phyloP scores from a whole-genome alignment of 2,888 invertebrate genomes.

The Leptinotarsa haldemani region DNA sequence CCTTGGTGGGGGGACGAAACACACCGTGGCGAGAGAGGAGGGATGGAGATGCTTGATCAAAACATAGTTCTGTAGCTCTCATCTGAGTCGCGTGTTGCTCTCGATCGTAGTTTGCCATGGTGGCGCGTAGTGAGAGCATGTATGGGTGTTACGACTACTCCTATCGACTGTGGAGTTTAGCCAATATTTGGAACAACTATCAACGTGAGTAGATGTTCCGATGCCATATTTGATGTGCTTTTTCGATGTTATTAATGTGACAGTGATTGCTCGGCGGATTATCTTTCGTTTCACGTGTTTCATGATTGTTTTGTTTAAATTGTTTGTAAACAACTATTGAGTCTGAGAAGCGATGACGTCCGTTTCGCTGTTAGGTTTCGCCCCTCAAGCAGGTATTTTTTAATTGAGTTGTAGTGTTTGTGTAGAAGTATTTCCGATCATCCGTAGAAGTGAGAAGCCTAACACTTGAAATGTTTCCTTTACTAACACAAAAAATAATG shows the following conservation, averaged over 20 bases:
- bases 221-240: slow-evolving; percentile 39
- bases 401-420: slow-evolving; percentile 22
- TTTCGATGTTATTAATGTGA: slow-evolving; percentile 39
- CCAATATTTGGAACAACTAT: slow-evolving; percentile 81
- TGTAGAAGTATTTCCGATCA: background rate
- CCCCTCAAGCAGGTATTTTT: slow-evolving; percentile 47
- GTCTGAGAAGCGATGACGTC: slow-evolving; percentile 41
- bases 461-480: background rate
- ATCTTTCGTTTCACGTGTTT: slow-evolving; percentile 39
- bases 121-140: slow-evolving; percentile 83
- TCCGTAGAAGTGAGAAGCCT: background rate
- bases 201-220: slow-evolving; percentile 73
- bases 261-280: slow-evolving; percentile 41
- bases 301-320: slow-evolving; percentile 37
- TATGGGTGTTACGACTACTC: slow-evolving; percentile 82
- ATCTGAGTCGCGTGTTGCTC: slow-evolving; percentile 52
- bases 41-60: slow-evolving; percentile 48
- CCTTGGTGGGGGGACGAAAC: slow-evolving; percentile 48
- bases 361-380: slow-evolving; percentile 40
- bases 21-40: slow-evolving; percentile 46
- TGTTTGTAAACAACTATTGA: slow-evolving; percentile 39
- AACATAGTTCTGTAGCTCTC: slow-evolving; percentile 52
- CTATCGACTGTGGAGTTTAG: slow-evolving; percentile 81
- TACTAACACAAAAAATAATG: background rate
- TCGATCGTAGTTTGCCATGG: slow-evolving; percentile 79